Conservation (phyloP, 2,888 invertebrate species). For the Himalopsyche kuldschensis region DNA sequence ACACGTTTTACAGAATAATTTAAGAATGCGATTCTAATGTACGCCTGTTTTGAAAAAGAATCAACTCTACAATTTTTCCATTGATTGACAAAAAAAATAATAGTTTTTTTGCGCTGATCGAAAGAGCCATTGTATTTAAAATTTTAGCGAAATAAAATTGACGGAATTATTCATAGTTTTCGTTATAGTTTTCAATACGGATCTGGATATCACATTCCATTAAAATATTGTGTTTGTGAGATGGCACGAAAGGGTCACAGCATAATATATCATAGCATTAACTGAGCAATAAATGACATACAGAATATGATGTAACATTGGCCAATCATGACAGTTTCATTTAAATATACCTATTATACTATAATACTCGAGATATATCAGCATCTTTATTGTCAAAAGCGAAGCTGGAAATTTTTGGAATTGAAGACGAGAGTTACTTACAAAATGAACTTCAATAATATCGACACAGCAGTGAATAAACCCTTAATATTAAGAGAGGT, state of each 20-base stretch:
- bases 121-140: too few relatives aligned
- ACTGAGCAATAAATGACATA: conserved; percentile 10
- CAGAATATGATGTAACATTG: background rate
- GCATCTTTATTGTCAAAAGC: background rate
- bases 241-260: conserved; percentile 10
- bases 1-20: too few relatives aligned
- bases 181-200: background rate
- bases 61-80: too few relatives aligned
- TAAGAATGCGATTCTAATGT: too few relatives aligned
- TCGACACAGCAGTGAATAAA: too few relatives aligned
- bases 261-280: conserved; percentile 23
- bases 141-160: too few relatives aligned
- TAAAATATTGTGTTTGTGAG: background rate
- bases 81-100: too few relatives aligned
- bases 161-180: background rate
- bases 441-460: too few relatives aligned
- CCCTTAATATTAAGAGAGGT: too few relatives aligned
- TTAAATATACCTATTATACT: background rate
- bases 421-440: too few relatives aligned
- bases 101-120: too few relatives aligned
- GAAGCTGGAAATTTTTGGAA: background rate
- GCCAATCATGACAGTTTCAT: background rate
- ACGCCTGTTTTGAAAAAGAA: too few relatives aligned
- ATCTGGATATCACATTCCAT: background rate
- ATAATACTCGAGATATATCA: background rate